Conservation (phyloP, 2,113 vertebrate genomes). For the Lophotis ruficrista region DNA sequence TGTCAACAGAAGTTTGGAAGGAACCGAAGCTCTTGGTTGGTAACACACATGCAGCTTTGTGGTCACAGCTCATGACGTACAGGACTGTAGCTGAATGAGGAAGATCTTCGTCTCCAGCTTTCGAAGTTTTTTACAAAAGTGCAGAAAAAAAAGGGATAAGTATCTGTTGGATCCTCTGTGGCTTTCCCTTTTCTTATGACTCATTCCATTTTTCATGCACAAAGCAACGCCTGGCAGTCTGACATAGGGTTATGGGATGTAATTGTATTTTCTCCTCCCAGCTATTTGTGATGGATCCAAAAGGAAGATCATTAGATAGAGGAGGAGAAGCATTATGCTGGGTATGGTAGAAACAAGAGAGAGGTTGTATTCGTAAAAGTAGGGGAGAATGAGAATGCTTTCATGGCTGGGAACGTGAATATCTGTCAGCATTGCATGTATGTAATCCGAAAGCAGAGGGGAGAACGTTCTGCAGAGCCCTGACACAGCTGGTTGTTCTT, state of each 20-base stretch:
- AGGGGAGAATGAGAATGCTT: not conserved
- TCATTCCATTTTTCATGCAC: not conserved
- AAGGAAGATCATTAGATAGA: not conserved
- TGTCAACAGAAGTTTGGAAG: not conserved
- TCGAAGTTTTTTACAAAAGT: not conserved
- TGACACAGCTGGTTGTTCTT: not conserved
- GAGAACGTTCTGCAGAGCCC: not conserved
- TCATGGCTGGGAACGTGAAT: not conserved
- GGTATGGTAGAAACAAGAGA: not conserved
- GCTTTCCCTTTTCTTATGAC: not conserved
- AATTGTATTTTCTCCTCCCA: not conserved
- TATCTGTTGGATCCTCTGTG: not conserved
- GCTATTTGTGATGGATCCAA: not conserved
- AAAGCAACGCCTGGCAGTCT: not conserved
- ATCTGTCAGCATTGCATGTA: not conserved
- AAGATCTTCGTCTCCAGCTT: not conserved
- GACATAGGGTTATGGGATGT: not conserved
- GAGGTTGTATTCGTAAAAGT: not conserved
- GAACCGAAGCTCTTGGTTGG: not conserved
- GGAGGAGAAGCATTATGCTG: not conserved
- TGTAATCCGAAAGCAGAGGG: not conserved
- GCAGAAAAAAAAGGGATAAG: not conserved
- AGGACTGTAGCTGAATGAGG: not conserved
- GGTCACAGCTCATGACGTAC: not conserved
- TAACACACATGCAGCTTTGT: not conserved